Conservation (phyloP, 2,888 invertebrate species). For the Caenorhabditis japonica region DNA sequence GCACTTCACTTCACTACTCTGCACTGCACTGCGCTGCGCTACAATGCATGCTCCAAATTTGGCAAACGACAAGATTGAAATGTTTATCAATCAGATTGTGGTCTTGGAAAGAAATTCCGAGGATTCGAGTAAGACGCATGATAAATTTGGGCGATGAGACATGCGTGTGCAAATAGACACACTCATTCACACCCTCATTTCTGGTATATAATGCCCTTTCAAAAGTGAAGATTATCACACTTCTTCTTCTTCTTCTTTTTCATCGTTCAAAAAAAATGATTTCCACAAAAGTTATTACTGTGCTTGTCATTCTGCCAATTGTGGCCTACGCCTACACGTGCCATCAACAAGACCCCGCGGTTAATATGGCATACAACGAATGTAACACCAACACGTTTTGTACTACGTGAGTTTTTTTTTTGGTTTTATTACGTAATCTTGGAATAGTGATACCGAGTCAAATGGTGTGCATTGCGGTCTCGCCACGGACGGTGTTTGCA, state of each 20-base stretch:
- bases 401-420: conserved; percentile 13
- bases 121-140: conserved; percentile 19
- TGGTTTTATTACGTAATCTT: neutral
- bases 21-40: too few species aligned
- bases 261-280: too few species aligned
- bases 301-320: conserved; percentile 14
- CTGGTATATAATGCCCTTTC: conserved; percentile 12
- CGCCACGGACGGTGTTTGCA: too few species aligned
- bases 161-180: conserved; percentile 30
- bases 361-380: conserved; percentile 10
- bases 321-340: conserved; percentile 22
- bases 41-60: conserved; percentile 38
- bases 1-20: too few species aligned
- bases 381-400: conserved; percentile 22
- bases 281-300: conserved; percentile 10
- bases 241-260: neutral
- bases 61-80: conserved; percentile 30
- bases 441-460: too few species aligned
- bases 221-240: conserved; percentile 3
- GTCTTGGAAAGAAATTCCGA: neutral
- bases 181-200: neutral
- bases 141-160: conserved; percentile 35
- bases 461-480: too few species aligned
- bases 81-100: conserved; percentile 36
- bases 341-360: neutral